These are phyloP conservation scores for Trilocha varians DNA, from an alignment of 2,888 invertebrate genomes.

Conservation along the genomic window DNA sequence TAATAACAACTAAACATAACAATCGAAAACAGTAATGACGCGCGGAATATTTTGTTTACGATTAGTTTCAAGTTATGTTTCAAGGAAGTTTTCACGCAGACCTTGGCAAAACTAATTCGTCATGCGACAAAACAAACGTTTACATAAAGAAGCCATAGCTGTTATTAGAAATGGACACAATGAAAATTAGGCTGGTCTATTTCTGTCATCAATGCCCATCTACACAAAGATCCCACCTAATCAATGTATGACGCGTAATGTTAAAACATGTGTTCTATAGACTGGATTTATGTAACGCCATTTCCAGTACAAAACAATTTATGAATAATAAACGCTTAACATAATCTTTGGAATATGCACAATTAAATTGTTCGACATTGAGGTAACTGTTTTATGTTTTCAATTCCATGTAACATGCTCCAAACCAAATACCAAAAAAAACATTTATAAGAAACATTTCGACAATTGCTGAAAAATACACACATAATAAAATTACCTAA, in stretches of 20 bases:
- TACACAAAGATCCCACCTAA: not conserved
- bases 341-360: not conserved
- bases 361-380: not conserved
- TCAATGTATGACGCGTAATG: constrained; percentile 1
- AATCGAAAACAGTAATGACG: not conserved
- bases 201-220: constrained; percentile 17
- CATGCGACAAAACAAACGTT: constrained; percentile 22
- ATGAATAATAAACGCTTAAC: not conserved
- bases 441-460: no score
- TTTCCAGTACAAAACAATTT: not conserved
- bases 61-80: constrained; percentile 20
- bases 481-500: no score
- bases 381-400: not conserved
- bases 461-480: no score
- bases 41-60: constrained; percentile 5
- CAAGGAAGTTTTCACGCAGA: constrained; percentile 31
- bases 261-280: not conserved
- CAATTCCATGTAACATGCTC: not conserved
- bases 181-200: constrained; percentile 29
- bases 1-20: not conserved
- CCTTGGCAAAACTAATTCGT: constrained; percentile 32
- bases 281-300: not conserved
- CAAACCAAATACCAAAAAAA: no score
- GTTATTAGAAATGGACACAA: constrained; percentile 21
- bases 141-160: constrained; percentile 38